Percentiles rank a stretch among this genome's conserved stretches.
Conservation (phyloP, 2,888 invertebrate genomes). For the Cheilosia scutellata region DNA sequence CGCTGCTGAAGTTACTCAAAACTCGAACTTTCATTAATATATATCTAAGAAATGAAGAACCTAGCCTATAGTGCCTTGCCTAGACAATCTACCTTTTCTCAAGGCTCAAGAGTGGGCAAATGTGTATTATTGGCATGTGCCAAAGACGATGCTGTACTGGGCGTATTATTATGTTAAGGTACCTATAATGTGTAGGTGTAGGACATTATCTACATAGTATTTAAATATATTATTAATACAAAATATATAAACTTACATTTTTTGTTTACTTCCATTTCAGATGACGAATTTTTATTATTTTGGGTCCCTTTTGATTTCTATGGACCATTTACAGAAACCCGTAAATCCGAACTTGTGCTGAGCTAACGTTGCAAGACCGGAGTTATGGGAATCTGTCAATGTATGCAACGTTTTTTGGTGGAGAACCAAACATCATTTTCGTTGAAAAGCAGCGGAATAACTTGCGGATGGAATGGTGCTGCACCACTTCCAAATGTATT, state of each 20-base stretch:
- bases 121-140: no score
- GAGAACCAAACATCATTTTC: conserved; percentile 13
- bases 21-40: no score
- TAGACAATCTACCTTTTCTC: no score
- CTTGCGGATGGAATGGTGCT: conserved; percentile 34
- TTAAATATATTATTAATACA: no score
- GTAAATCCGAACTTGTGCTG: conserved; percentile 85
- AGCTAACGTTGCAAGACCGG: conserved; percentile 84
- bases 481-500: conserved; percentile 79
- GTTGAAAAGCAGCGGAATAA: neutral
- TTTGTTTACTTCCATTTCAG: conserved; percentile 6
- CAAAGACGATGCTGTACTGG: no score
- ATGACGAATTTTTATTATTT: neutral
- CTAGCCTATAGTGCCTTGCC: no score
- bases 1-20: no score
- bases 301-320: conserved; percentile 18
- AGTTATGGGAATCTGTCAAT: conserved; percentile 85
- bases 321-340: conserved; percentile 85
- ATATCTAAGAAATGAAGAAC: no score
- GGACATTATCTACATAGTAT: no score
- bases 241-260: neutral
- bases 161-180: no score
- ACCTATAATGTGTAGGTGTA: no score
- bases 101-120: no score
- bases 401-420: conserved; percentile 81